Evolutionary conservation across 2,888 invertebrate species (phyloP), one percentile per base, ranked within the genome.

Genomic region (Hanleya hanleyi): DNA sequence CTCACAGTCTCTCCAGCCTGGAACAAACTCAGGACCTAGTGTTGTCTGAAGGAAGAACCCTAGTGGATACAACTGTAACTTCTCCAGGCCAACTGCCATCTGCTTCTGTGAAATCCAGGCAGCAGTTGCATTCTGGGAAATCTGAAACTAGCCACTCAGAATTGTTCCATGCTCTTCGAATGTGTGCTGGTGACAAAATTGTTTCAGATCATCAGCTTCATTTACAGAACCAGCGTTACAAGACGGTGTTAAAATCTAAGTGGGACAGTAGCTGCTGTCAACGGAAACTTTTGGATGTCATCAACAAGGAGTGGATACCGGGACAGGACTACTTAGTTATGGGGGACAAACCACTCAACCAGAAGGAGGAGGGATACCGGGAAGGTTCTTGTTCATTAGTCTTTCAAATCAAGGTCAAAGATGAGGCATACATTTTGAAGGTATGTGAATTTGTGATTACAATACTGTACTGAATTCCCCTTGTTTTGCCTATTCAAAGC

Each of bases 281-380:
- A 57, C 22, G 57, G 29, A 22, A 57, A 26, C 32, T 57, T 15
- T 26, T 57, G 2, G 57, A 57, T 57, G 4, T 4, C 12, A 57
- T 26, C 1, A 74, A 77, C 29, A 65, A 71, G 50, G 82, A 84
- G 67, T 85, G 85, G 85, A 57, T 70, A 18, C 76, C 74, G 26
- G 84, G 82, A 15, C 67, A 74, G 15, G 82, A 85, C 69, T 85
- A 77, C 73, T 71, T 76, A 38, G 71, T 85, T 38, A 38, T 80
- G 12, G 81, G 81, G 18, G 72, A 74, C n/a, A 67, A 71, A 32
- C 83, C 82, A n/a, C 51, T 81, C 41, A 80, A 80, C 47, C 71
- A 71, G n/a, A 61, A 49, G 1, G 36, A 29, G 6, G 75, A 70
- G 32, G 71, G 74, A 1, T 57, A 73, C 12, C 61, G 74, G n/a